Base-by-base conservation (phyloP, 2,797 vertebrate species). In the Leptoclinus maculatus region DNA sequence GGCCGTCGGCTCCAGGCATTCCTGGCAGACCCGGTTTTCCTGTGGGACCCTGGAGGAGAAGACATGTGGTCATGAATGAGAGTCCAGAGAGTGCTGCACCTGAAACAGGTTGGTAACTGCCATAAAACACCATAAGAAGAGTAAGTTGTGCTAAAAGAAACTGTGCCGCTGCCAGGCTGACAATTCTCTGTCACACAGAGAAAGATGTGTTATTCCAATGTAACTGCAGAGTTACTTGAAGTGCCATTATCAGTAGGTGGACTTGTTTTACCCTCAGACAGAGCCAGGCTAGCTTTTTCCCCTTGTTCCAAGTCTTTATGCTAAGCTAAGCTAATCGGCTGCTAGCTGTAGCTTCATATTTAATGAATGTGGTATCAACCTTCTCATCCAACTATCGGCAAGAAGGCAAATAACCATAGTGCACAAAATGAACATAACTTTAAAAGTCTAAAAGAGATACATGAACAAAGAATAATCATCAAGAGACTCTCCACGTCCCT, bases 11-110 rank as follows among this genome's bases (percentile, higher is more conserved):
- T 66, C 97, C 97, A 0, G 97, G 96, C 96, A 98, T 97, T 80
- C 97, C 97, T 8, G 97, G 97, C 9, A 98, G 95, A 71, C 97
- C 97, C 63, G 97, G 97, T 85, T 98, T 98, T 66, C 97, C 97
- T 64, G 74, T 94, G 38, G 97, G 96, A 38, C 97, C 97, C 97
- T 98, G 85, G 0, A 66, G 74, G 73, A 88, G n/a, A 54, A 59
- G 0, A 78, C 43, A 54, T 1, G 6, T 27, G 58, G 36, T 66
- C 12, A 71, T 32, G 5, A 76, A 21, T 49, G 36, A 64, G 58
- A 39, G 23, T 8, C 12, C 56, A 73, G 34, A 71, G 3, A 29
- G 3, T 0, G 16, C n/a, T 11, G 17, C 19, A 53, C 7, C 10
- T 49, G 2, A 38, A 54, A 9, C 29, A 5, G 34, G 38, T 38